Evolutionary conservation across 2,113 vertebrate genomes (phyloP).

Genomic region (Anser brachyrhynchus): DNA sequence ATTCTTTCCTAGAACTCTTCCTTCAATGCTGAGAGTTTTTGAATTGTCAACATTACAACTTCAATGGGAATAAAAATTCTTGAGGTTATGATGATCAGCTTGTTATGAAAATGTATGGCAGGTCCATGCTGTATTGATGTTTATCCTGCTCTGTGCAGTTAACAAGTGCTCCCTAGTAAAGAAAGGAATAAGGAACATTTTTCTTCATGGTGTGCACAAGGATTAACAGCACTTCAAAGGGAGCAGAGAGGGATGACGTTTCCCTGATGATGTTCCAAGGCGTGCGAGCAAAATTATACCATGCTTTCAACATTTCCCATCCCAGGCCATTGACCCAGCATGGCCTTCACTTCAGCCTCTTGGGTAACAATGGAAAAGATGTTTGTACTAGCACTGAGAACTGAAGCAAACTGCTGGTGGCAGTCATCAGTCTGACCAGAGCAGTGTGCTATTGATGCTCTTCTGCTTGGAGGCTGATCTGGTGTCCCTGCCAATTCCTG

Average conservation of each 20-base stretch:
- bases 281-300: neutral
- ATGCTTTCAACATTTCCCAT: neutral
- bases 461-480: neutral
- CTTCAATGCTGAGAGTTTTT: neutral
- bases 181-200: neutral
- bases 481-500: neutral
- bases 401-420: neutral
- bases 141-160: neutral
- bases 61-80: neutral
- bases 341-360: neutral
- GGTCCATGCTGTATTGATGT: neutral
- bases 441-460: neutral
- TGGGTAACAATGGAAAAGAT: neutral
- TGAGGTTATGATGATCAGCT: neutral
- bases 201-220: neutral
- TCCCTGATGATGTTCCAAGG: neutral
- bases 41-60: neutral
- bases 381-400: neutral
- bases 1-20: slow-evolving; percentile 26
- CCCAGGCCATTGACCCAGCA: accelerated
- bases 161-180: neutral
- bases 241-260: accelerated
- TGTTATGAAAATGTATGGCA: neutral
- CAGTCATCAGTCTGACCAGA: neutral
- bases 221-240: neutral